A percentile compares a stretch with the other conserved stretches of the same genome.
Conservation (phyloP, 2,888 invertebrate species). For the Smittia aterrima region DNA sequence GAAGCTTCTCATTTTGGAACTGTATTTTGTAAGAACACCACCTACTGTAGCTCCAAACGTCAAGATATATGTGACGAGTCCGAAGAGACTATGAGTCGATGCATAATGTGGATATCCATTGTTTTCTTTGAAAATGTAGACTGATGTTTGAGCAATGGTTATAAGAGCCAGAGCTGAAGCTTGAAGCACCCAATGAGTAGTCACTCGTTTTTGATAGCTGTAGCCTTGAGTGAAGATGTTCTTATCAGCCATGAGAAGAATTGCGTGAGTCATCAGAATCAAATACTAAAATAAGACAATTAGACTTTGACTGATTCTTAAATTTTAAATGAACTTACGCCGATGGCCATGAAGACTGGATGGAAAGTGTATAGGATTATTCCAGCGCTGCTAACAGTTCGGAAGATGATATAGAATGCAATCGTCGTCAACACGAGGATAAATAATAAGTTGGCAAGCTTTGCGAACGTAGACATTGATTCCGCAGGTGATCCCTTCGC, state of each 20-base stretch:
- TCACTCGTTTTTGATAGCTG: slow-evolving; percentile 45
- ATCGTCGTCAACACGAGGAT: background rate
- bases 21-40: slow-evolving; percentile 48
- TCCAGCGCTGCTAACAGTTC: slow-evolving; percentile 33
- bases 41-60: slow-evolving; percentile 47
- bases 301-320: background rate
- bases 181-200: slow-evolving; percentile 49
- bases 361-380: slow-evolving; percentile 45
- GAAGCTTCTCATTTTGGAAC: slow-evolving; percentile 45
- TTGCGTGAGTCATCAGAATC: slow-evolving; percentile 50
- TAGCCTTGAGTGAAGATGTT: slow-evolving; percentile 47
- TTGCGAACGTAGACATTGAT: too few species aligned
- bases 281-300: slow-evolving; percentile 49
- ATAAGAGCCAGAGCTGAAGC: slow-evolving; percentile 46
- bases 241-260: slow-evolving; percentile 48
- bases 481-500: too few species aligned
- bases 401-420: background rate
- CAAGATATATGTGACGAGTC: slow-evolving; percentile 47
- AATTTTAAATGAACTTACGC: slow-evolving; percentile 45
- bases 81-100: slow-evolving; percentile 50
- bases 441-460: too few species aligned
- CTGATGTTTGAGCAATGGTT: slow-evolving; percentile 47
- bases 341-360: slow-evolving; percentile 44
- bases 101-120: slow-evolving; percentile 49
- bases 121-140: slow-evolving; percentile 48